These are phyloP conservation scores for Takifugu rubripes DNA, from an alignment of 2,797 vertebrate species.

Conservation along the genomic window DNA sequence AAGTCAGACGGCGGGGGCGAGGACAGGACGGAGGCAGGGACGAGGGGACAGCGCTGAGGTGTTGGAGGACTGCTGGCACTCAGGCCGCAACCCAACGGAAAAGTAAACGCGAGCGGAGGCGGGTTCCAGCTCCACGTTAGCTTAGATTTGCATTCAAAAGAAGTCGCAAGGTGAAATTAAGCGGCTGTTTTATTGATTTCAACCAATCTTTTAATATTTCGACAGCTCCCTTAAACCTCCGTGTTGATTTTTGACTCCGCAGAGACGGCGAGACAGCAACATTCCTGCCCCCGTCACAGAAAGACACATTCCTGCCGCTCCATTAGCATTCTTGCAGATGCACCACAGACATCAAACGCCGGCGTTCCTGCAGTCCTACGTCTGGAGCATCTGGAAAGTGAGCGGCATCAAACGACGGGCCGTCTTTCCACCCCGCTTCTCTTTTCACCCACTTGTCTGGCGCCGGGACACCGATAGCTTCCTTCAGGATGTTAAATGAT, in stretches of 20 bases:
- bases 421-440: slow-evolving; percentile 16
- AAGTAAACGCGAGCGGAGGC: slow-evolving; percentile 67
- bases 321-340: slow-evolving; percentile 41
- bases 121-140: slow-evolving; percentile 77
- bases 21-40: slow-evolving; percentile 31
- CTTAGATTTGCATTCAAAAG: slow-evolving; percentile 81
- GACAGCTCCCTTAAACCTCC: no score
- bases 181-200: no score
- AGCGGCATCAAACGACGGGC: slow-evolving; percentile 4
- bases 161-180: no score
- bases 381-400: slow-evolving; percentile 46
- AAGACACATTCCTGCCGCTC: slow-evolving; percentile 30
- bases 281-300: slow-evolving; percentile 20
- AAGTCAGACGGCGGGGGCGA: slow-evolving; percentile 47
- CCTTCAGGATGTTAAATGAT: no score
- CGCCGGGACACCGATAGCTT: neutral
- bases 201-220: no score
- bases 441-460: slow-evolving; percentile 21
- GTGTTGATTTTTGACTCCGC: no score
- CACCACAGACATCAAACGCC: slow-evolving; percentile 42
- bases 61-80: slow-evolving; percentile 50
- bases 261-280: slow-evolving; percentile 1
- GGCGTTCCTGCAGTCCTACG: slow-evolving; percentile 30
- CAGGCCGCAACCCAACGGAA: slow-evolving; percentile 64
- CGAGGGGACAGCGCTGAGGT: slow-evolving; percentile 48